Conservation (phyloP, 2,113 vertebrate genomes). For the human region DNA sequence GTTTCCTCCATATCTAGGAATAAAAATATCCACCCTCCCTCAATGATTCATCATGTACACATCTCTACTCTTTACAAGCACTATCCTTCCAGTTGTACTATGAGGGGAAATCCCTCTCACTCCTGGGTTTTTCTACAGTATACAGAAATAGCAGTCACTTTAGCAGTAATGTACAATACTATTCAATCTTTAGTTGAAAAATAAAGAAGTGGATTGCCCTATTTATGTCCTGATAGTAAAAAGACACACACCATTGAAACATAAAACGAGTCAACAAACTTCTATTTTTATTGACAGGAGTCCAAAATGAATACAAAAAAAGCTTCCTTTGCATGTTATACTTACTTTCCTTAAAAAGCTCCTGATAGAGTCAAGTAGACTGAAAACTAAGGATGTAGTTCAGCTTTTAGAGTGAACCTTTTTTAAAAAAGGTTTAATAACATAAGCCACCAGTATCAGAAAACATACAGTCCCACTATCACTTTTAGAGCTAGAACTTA, state of each 20-base stretch:
- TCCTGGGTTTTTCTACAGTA: conserved; percentile 50
- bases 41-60: conserved; percentile 15
- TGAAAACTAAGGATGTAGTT: conserved; percentile 79
- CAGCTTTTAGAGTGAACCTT: conserved; percentile 80
- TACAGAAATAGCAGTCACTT: conserved; percentile 33
- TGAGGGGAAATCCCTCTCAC: not conserved
- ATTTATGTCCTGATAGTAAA: conserved; percentile 70
- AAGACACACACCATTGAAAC: conserved; percentile 84
- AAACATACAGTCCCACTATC: conserved; percentile 81
- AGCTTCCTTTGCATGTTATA: conserved; percentile 74
- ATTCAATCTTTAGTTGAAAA: conserved; percentile 66
- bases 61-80: conserved; percentile 61
- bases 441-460: conserved; percentile 77
- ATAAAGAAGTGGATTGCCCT: conserved; percentile 58
- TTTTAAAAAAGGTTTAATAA: conserved; percentile 80
- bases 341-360: conserved; percentile 79
- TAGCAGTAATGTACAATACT: conserved; percentile 51
- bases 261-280: conserved; percentile 84
- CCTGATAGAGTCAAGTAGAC: conserved; percentile 78
- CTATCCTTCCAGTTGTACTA: conserved; percentile 19
- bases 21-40: conserved; percentile 65
- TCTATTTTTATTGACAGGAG: conserved; percentile 86
- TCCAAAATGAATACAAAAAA: conserved; percentile 86
- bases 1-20: conserved; percentile 60
- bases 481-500: conserved; percentile 79